Conservation (phyloP, 2,888 invertebrate species). For the Heteropelma amictum region DNA sequence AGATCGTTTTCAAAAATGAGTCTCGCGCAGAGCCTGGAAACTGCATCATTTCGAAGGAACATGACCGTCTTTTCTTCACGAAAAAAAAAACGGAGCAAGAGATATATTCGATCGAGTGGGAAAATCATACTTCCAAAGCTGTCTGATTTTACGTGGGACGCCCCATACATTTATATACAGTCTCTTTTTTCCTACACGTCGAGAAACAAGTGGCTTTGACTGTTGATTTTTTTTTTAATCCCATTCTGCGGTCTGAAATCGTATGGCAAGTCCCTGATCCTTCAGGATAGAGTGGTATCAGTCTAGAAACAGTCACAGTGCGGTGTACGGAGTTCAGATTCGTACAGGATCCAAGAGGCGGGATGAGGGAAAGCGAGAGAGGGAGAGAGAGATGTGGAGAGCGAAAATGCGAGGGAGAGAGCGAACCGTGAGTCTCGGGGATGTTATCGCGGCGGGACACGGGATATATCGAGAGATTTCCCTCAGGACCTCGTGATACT, state of each 20-base stretch:
- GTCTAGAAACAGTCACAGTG: constrained; percentile 7
- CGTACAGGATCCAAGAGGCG: not conserved
- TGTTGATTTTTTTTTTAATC: not conserved
- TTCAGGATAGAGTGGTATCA: constrained; percentile 23
- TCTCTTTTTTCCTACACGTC: no score
- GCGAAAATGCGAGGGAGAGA: constrained; percentile 21
- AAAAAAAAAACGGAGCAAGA: no score
- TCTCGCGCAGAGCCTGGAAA: no score
- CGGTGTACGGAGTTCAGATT: constrained; percentile 11
- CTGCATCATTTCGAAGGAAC: no score
- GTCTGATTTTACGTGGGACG: no score
- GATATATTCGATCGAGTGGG: no score
- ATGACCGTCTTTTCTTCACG: no score
- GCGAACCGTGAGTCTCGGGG: constrained; percentile 43
- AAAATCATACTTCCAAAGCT: no score
- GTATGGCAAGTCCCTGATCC: constrained; percentile 17
- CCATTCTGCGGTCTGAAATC: not conserved
- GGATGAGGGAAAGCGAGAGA: not conserved
- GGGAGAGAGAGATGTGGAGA: not conserved
- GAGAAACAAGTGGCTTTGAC: no score
- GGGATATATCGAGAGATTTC: constrained; percentile 66
- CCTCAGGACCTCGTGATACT: constrained; percentile 61
- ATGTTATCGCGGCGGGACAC: constrained; percentile 58
- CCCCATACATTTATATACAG: no score
- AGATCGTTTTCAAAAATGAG: no score